Evolutionary conservation across 2,888 invertebrate species (phyloP).

Genomic region (Neoascia interrupta): DNA sequence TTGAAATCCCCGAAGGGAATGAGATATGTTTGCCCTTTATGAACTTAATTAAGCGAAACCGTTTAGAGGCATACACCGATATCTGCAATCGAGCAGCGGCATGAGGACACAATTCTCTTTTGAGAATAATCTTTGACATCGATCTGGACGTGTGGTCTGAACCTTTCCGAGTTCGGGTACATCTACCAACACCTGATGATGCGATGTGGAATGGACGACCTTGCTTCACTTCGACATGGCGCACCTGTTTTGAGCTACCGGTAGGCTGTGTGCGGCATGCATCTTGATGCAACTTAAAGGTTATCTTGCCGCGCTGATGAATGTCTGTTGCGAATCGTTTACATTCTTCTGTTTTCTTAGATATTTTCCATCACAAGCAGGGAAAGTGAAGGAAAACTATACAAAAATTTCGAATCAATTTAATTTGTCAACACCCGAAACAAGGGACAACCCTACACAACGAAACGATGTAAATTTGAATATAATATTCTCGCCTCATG

Average conservation of each 20-base stretch:
- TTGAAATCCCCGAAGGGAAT: slow-evolving; percentile 53
- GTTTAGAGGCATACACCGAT: slow-evolving; percentile 12
- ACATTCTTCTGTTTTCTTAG: slow-evolving; percentile 10
- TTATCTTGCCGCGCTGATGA: slow-evolving; percentile 30
- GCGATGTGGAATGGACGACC: slow-evolving; percentile 45
- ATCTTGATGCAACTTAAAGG: slow-evolving; percentile 18
- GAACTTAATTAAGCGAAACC: slow-evolving; percentile 56
- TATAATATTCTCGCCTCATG: slow-evolving; percentile 16
- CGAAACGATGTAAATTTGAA: slow-evolving; percentile 29
- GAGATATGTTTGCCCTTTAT: slow-evolving; percentile 41
- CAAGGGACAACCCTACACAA: not conserved
- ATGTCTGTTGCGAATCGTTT: slow-evolving; percentile 12
- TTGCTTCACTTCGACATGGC: slow-evolving; percentile 40
- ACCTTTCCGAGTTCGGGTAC: slow-evolving; percentile 37
- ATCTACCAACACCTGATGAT: slow-evolving; percentile 62
- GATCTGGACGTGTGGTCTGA: slow-evolving; percentile 67
- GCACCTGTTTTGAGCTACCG: slow-evolving; percentile 55
- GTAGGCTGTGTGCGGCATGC: not conserved
- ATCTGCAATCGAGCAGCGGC: slow-evolving; percentile 15
- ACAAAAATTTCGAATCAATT: slow-evolving; percentile 59
- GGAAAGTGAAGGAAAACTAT: slow-evolving; percentile 2
- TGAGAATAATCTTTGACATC: slow-evolving; percentile 38
- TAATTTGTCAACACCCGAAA: slow-evolving; percentile 72
- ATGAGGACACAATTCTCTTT: slow-evolving; percentile 37
- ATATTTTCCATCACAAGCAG: slow-evolving; percentile 5